Evolutionary conservation across 2,113 vertebrate species (phyloP), one percentile per base, ranked within the genome.

Genomic region (Catagonus wagneri): DNA sequence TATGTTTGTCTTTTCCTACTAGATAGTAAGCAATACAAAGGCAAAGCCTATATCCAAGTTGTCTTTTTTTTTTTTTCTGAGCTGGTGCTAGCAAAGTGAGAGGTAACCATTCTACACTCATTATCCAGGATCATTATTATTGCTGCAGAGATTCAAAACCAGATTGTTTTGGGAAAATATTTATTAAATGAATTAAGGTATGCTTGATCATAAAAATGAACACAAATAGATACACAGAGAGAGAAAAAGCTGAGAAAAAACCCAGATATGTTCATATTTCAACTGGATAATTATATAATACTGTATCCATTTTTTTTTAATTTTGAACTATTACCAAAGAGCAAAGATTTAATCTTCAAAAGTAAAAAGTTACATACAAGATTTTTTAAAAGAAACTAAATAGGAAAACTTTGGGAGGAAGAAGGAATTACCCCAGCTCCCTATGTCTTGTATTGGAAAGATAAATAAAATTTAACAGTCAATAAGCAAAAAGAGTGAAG

Each of bases 381-480:
- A 94, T 80, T 96, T 96, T 96, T 96, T 72, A 90, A 89, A 90
- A 72, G 34, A 96, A 93, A 84, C 29, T 58, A 88, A 65, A 72
- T 22, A 72, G 36, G 6, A 1, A 93, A 93, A 52, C 3, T 86
- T 95, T 90, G 74, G 13, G 27, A 15, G 8, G 2, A 2, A 65
- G 10, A 14, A 20, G 54, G 76, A 92, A 68, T 94, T 94, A 85
- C 76, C 83, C 65, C 14, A 71, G 83, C 23, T 88, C 32, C 19
- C 11, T 19, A 17, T 44, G 61, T 4, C 9, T 95, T 95, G 23
- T 71, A 19, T 71, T 20, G 80, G 39, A 72, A 74, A 83, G 63
- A 79, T 66, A 94, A 96, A 95, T n/a, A 58, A 90, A 89, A 56
- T 32, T 39, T 89, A 61, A 5, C 1, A n/a, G 69, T 95, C 13